These are phyloP conservation scores for Neelides folsomi DNA, from an alignment of 2,888 invertebrate genomes.

Conservation along the genomic window DNA sequence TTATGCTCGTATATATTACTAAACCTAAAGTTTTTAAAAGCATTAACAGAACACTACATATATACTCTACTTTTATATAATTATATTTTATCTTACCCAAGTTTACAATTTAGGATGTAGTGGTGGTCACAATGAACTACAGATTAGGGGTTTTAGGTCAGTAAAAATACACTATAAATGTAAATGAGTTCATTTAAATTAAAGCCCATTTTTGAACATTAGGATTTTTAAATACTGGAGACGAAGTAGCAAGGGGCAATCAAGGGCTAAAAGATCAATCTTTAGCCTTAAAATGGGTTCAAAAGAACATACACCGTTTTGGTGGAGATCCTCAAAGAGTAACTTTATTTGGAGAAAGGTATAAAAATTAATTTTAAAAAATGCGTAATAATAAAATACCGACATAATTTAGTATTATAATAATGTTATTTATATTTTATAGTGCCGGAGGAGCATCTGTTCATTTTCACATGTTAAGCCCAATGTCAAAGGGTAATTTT, in stretches of 20 bases:
- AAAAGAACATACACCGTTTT: constrained; percentile 10
- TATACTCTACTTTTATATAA: no score
- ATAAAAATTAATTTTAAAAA: no score
- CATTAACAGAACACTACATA: no score
- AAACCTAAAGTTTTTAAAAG: no score
- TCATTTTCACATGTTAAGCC: no score
- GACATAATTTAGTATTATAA: no score
- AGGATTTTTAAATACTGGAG: constrained; percentile 28
- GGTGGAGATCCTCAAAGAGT: constrained; percentile 20
- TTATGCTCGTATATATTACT: background rate
- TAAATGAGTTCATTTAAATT: background rate
- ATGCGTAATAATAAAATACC: no score
- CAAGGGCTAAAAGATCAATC: constrained; percentile 20
- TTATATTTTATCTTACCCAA: constrained; percentile 8
- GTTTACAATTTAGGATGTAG: constrained; percentile 15
- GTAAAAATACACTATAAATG: background rate
- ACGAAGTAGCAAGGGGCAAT: constrained; percentile 19
- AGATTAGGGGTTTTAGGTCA: constrained; percentile 15
- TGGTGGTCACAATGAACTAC: constrained; percentile 21
- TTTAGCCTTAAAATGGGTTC: constrained; percentile 17
- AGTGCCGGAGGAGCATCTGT: no score
- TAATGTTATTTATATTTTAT: no score
- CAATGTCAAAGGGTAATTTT: no score
- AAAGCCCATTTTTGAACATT: background rate
- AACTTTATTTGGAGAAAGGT: constrained; percentile 14